These are phyloP conservation scores for Alethe diademata DNA, from an alignment of 2,113 vertebrate species.

Conservation along the genomic window DNA sequence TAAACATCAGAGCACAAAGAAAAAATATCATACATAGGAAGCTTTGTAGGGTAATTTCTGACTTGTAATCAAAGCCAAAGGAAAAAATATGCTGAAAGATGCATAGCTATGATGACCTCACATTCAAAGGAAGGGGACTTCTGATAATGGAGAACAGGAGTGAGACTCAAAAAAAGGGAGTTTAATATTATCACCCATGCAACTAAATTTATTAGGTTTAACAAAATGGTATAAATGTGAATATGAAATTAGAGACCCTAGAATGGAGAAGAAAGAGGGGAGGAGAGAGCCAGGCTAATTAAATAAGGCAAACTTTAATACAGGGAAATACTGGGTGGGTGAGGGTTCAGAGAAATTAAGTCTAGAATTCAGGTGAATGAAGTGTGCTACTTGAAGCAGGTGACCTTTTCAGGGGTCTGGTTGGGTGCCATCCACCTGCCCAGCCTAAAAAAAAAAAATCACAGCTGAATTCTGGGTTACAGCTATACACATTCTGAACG, in stretches of 20 bases:
- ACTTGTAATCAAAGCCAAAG: neutral
- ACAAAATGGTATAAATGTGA: neutral
- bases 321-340: neutral
- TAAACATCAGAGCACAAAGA: neutral
- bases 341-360: neutral
- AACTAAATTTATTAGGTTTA: neutral
- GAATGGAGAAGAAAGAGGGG: neutral
- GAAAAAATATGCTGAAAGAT: neutral
- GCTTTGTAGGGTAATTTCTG: neutral
- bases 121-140: neutral
- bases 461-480: neutral
- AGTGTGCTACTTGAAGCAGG: neutral
- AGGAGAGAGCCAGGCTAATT: neutral
- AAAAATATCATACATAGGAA: neutral
- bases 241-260: neutral
- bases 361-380: neutral
- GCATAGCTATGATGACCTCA: neutral
- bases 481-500: neutral
- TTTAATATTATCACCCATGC: neutral
- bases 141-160: neutral
- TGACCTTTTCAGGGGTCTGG: neutral
- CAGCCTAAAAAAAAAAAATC: neutral
- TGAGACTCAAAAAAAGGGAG: neutral
- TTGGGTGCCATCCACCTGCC: neutral
- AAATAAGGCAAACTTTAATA: neutral